Evolutionary conservation across 2,797 vertebrate species (phyloP).

Genomic region (Lepidocolaptes lacrymiger): DNA sequence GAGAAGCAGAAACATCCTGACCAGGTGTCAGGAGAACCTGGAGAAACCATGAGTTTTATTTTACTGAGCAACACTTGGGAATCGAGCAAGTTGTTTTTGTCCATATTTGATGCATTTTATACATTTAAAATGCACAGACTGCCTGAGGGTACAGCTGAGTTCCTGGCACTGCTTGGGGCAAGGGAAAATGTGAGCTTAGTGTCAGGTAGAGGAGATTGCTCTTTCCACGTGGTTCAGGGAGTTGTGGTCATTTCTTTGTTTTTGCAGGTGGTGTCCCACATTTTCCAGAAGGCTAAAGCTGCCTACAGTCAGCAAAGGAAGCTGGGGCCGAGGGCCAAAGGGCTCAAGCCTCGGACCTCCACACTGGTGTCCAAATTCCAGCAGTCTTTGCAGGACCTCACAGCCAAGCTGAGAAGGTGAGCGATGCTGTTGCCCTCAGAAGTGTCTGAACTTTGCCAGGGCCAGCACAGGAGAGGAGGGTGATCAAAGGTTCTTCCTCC

Average conservation of each 20-base stretch:
- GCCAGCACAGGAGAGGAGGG: neutral
- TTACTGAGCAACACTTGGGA: neutral
- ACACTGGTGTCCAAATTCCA: constrained; percentile 86
- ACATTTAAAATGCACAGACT: neutral
- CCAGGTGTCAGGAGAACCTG: neutral
- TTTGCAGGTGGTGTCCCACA: constrained; percentile 84
- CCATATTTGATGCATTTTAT: rapidly evolving
- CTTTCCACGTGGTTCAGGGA: neutral
- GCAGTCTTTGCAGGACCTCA: constrained; percentile 85
- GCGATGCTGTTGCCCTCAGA: neutral
- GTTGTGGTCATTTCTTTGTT: neutral
- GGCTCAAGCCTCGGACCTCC: constrained; percentile 72
- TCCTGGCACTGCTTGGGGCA: neutral
- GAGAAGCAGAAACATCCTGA: neutral
- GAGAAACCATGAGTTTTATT: neutral
- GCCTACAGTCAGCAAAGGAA: constrained; percentile 73
- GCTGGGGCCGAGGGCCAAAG: constrained; percentile 71
- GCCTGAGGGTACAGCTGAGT: neutral
- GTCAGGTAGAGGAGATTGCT: neutral
- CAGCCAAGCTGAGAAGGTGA: constrained; percentile 86
- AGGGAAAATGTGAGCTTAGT: neutral
- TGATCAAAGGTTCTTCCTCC: neutral
- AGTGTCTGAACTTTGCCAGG: neutral
- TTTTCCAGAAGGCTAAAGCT: constrained; percentile 84
- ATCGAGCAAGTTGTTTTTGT: neutral